Conservation (phyloP, 2,113 vertebrate genomes). For the Calidris pygmaea region DNA sequence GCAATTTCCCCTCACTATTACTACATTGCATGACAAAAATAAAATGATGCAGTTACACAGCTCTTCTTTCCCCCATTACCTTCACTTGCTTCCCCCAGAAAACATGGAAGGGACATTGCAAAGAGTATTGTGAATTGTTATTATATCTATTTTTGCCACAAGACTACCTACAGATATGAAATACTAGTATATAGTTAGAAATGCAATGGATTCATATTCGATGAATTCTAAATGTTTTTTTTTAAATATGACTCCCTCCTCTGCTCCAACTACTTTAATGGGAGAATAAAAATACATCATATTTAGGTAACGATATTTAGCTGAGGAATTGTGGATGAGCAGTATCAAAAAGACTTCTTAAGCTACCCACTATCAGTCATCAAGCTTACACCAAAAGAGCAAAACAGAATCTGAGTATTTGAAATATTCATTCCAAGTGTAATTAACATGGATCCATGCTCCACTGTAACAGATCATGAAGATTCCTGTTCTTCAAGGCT, state of each 20-base stretch:
- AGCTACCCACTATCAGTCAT: background rate
- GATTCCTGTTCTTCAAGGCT: background rate
- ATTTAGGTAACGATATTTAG: background rate
- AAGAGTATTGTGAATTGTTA: background rate
- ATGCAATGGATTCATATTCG: background rate
- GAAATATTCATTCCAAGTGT: background rate
- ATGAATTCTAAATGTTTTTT: background rate
- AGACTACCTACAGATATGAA: background rate
- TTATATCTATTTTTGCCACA: background rate
- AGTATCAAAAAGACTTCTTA: background rate
- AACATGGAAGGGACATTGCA: background rate
- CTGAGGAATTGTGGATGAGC: background rate
- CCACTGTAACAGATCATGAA: background rate
- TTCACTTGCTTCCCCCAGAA: accelerated
- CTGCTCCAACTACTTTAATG: background rate
- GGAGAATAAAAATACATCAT: background rate
- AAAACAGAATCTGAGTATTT: background rate
- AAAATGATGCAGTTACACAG: background rate
- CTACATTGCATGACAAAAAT: background rate
- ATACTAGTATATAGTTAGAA: background rate
- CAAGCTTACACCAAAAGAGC: background rate
- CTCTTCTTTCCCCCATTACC: background rate
- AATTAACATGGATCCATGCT: background rate
- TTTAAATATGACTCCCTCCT: background rate
- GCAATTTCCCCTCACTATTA: background rate